phyloP scores from a whole-genome alignment of 2,797 vertebrate genomes.

The Darevskia nairensis region DNA sequence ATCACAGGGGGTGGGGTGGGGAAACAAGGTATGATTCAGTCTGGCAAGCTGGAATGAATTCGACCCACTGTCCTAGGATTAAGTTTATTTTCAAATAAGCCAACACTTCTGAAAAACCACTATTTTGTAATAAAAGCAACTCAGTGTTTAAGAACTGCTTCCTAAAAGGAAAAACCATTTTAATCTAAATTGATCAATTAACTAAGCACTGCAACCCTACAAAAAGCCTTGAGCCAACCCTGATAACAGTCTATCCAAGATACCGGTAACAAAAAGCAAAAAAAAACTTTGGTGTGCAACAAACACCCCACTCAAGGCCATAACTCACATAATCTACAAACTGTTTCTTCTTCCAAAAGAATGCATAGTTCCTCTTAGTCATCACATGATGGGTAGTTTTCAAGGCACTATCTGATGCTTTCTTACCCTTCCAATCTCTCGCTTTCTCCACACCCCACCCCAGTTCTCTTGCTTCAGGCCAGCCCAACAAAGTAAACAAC shows the following conservation, averaged over 20 bases:
- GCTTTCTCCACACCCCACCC: no score
- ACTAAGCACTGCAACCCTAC: neutral
- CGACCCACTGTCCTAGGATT: no score
- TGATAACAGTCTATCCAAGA: no score
- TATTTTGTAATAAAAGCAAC: neutral
- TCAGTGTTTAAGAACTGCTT: neutral
- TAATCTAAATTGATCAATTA: neutral
- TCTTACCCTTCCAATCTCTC: neutral
- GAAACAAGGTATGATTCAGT: no score
- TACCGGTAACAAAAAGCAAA: neutral
- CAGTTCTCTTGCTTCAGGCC: neutral
- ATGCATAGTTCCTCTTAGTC: neutral
- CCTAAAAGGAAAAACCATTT: neutral
- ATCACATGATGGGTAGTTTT: neutral
- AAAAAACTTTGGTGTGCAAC: neutral
- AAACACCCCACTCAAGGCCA: neutral
- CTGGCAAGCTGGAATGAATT: no score
- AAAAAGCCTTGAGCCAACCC: neutral
- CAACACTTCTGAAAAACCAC: neutral
- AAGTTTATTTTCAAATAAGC: neutral
- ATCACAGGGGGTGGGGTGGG: no score
- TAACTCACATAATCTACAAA: neutral
- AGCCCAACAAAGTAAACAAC: slow-evolving; percentile 17
- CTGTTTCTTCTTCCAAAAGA: neutral
- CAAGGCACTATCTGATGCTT: neutral